A percentile compares a stretch with the other conserved stretches of the same genome.
phyloP scores from a whole-genome alignment of 2,113 vertebrate genomes.

The Colius striatus region DNA sequence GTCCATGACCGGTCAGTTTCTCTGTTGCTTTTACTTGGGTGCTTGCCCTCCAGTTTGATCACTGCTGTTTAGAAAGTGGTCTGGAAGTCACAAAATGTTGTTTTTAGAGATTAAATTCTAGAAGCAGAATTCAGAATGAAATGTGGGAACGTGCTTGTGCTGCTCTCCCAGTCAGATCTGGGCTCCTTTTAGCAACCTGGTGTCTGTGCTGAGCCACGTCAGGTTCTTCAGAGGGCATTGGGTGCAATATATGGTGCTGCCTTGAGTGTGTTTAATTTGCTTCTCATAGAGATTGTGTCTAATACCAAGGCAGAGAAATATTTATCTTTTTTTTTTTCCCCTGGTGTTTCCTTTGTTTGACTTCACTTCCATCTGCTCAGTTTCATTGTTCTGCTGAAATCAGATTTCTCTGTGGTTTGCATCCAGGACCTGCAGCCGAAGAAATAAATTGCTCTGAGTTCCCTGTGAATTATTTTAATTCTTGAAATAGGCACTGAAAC shows the following conservation, averaged over 20 bases:
- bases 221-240: not conserved
- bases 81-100: not conserved
- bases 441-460: constrained; percentile 19
- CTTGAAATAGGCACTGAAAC: not conserved
- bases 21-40: not conserved
- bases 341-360: constrained; percentile 44
- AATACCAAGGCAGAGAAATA: constrained; percentile 12
- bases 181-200: not conserved
- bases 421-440: not conserved
- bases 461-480: not conserved
- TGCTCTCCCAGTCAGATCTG: not conserved
- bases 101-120: not conserved
- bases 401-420: not conserved
- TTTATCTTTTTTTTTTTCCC: not conserved
- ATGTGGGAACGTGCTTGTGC: accelerated
- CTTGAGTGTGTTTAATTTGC: constrained; percentile 27
- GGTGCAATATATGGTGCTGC: not conserved
- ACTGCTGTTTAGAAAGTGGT: not conserved
- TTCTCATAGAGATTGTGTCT: constrained; percentile 2
- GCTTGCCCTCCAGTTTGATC: not conserved
- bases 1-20: no score
- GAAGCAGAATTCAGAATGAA: not conserved
- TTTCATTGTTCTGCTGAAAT: constrained; percentile 48
- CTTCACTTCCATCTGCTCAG: not conserved
- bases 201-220: not conserved